Evolutionary conservation across 2,888 invertebrate genomes (phyloP), one percentile per base, ranked within the genome.

Genomic region (Oxycera nigricornis): DNA sequence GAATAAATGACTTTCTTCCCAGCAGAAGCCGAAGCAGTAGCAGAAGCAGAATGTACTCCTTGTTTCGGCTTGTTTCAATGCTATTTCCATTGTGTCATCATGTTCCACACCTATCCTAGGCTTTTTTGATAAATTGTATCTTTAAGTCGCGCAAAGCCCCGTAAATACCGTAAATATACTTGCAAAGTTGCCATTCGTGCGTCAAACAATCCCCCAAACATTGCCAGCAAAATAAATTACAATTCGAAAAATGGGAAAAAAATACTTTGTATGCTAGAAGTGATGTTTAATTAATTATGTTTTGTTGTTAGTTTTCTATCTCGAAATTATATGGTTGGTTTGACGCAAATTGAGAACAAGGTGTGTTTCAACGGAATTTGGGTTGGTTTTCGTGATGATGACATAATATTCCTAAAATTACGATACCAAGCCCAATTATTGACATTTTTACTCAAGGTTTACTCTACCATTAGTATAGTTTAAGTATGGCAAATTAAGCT

Each of bases 231-330:
- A 22, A 55, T 55, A 31, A 55, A 70, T 55, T 7, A 70, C 35
- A 31, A 20, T 70, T 52, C 30, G 52, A 20, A 55, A 52, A 50
- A 70, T 52, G 31, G 50, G 52, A 41, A 67, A 68, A 68, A 68
- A 52, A n/a, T 52, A 55, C 55, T 70, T 70, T 52, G 31, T 31
- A 22, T 7, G 31, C 20, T 30, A 20, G n/a, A 70, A 20, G 55
- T 70, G 70, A 70, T 70, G 52, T 52, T 20, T 70, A 70, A 70
- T 70, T 70, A 70, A 70, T 70, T 55, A 70, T 70, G 31, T 11
- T 28, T 28, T 50, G 31, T 30, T 55, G 30, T n/a, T n/a, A n/a
- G n/a, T n/a, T 55, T 41, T 24, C 24, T 55, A 22, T 24, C 9
- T 55, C 24, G 4, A 17, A 35, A 22, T 35, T 20, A 41, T 30